Evolutionary conservation across 2,797 vertebrate species (phyloP).

Genomic region (Carduelis carduelis): DNA sequence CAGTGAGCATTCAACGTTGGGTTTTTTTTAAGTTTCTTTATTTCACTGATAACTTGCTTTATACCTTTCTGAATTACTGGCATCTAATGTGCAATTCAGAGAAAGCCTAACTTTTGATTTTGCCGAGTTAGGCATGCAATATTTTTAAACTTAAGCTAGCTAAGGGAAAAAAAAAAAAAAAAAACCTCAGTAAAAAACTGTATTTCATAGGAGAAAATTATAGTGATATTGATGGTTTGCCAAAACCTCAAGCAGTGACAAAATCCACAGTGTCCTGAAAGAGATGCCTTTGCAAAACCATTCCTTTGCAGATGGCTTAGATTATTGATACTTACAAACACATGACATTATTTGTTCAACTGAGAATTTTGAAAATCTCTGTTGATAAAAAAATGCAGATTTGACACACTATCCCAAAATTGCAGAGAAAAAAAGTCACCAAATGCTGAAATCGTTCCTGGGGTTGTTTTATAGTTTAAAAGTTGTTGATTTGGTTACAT

Average conservation of each 20-base stretch:
- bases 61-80: background rate
- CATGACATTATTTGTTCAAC: slow-evolving; percentile 80
- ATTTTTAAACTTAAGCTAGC: slow-evolving; percentile 45
- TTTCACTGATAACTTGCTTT: background rate
- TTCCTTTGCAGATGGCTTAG: slow-evolving; percentile 86
- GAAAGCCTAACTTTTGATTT: slow-evolving; percentile 27
- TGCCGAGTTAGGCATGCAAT: background rate
- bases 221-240: slow-evolving; percentile 82
- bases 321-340: slow-evolving; percentile 89
- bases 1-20: background rate
- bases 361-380: slow-evolving; percentile 65
- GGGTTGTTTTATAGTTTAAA: slow-evolving; percentile 37
- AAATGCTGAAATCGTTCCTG: slow-evolving; percentile 60
- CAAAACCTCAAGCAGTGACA: slow-evolving; percentile 92
- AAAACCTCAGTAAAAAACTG: slow-evolving; percentile 61
- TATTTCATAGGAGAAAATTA: slow-evolving; percentile 85
- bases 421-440: slow-evolving; percentile 50
- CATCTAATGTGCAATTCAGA: background rate
- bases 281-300: slow-evolving; percentile 83
- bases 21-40: background rate
- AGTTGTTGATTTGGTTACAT: slow-evolving; percentile 36
- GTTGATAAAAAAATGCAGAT: slow-evolving; percentile 72
- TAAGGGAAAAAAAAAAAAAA: background rate
- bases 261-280: slow-evolving; percentile 89
- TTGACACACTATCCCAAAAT: slow-evolving; percentile 50